Conservation (phyloP, 1,140 invertebrate genomes). For the Apolygus lucorum region DNA sequence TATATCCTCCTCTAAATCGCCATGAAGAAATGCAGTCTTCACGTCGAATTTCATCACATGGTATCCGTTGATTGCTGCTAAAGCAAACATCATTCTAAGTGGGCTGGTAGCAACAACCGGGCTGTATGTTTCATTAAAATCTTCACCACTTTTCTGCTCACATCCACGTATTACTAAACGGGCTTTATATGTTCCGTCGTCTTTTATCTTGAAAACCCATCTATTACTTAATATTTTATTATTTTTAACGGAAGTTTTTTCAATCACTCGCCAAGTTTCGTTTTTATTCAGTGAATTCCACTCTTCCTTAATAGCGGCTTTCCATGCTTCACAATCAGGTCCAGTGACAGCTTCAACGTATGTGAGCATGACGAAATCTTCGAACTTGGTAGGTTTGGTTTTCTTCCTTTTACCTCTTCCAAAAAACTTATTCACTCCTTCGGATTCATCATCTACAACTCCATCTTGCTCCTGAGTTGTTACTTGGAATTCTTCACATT, state of each 20-base stretch:
- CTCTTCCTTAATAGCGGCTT: conserved; percentile 31
- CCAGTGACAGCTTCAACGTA: neutral
- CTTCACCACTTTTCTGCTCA: conserved; percentile 28
- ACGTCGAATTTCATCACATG: conserved; percentile 39
- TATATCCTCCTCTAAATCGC: conserved; percentile 39
- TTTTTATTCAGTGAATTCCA: conserved; percentile 30
- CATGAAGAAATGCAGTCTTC: conserved; percentile 40
- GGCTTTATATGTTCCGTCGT: conserved; percentile 28
- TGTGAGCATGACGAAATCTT: too few relatives aligned
- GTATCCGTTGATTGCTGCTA: conserved; percentile 34
- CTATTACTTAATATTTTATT: conserved; percentile 34
- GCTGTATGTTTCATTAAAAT: conserved; percentile 33
- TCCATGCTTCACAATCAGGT: conserved; percentile 26
- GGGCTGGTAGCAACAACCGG: conserved; percentile 33
- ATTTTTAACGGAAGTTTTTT: conserved; percentile 30
- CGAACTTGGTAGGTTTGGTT: too few relatives aligned
- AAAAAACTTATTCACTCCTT: too few relatives aligned
- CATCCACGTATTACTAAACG: conserved; percentile 30
- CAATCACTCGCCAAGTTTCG: conserved; percentile 37
- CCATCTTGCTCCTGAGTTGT: too few relatives aligned
- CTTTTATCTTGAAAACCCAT: conserved; percentile 32
- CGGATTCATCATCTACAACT: too few relatives aligned
- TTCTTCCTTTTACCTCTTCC: too few relatives aligned
- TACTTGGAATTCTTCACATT: too few relatives aligned
- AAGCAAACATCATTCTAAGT: conserved; percentile 35